Base-by-base conservation (phyloP, 2,888 invertebrate genomes). In the Drosophila bunnanda region DNA sequence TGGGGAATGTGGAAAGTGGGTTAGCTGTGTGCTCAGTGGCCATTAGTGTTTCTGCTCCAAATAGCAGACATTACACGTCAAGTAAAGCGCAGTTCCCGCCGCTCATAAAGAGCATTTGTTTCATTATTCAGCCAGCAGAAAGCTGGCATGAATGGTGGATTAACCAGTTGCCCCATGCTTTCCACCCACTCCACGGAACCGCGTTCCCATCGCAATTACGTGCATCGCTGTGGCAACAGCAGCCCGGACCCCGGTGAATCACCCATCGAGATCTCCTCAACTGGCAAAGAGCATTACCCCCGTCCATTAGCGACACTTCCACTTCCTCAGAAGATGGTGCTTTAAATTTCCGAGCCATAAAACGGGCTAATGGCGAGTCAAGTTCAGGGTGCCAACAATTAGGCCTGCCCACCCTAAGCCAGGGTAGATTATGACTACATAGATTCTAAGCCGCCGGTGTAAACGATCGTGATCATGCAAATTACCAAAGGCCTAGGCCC, bases 31-130 rank as follows among this genome's bases (percentile, higher is more conserved):
- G 46, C 46, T 85, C 78, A 76, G 66, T 82, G 82, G 80, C 43
- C 88, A 77, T 76, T 78, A 69, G 62, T 36, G 68, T 75, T 86
- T 86, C 88, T 89, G 85, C 89, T 89, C 85, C 70, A 89, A 88
- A 86, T 82, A 81, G 12, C 89, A 84, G 54, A 30, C 64, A 69
- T 87, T 84, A 76, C 89, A 87, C 78, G 78, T 77, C 65, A 81
- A 77, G 57, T 55, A 86, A 80, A 81, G 84, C 89, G 84, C 87
- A 83, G 79, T 87, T 88, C 84, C 87, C 87, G 73, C 56, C 77
- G 72, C 69, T 66, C 62, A 60, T 69, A 67, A 82, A 85, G 66
- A 75, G 61, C 71, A 61, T 54, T 82, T 52, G 57, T 61, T 57
- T 43, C 32, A 32, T 66, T 61, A 75, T 72, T 75, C 41, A 36